Base-by-base conservation (phyloP, 2,888 invertebrate genomes). In the Macrosoma leucophasiata region DNA sequence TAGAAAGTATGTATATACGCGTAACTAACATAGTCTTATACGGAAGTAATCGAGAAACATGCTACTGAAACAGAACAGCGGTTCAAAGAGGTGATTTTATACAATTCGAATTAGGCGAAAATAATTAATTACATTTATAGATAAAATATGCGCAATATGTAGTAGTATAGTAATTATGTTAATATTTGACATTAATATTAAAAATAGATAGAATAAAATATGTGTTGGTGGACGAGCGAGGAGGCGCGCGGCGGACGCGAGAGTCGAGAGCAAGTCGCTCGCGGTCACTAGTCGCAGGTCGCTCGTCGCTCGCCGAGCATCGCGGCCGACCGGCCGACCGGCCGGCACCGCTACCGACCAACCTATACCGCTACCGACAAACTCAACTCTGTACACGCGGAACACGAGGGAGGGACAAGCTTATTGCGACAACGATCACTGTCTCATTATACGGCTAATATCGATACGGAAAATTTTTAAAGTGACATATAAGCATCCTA, bases 161-260 rank as follows among this genome's bases (percentile, higher is more conserved):
- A 77, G 70, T 81, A 77, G 71, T 79, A 77, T 74, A 69, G 73
- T 79, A 77, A 79, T 81, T 77, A 82, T 73, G 73, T 77, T 79
- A 79, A 79, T 81, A 81, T 82, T 78, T 81, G 81, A 82, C 79
- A 78, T 81, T 81, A 79, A 76, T 82, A 81, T 82, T 84, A 79
- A 82, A 81, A 82, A 81, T 82, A 74, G 76, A 77, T 74, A 77
- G 81, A 84, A 78, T 81, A 78, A 81, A 82, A 79, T 78, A 81
- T 82, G 77, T 79, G 76, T 70, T 64, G 69, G 78, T 78, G 74
- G 76, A 74, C 74, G 78, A 75, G 79, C 76, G 78, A 69, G 67
- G 68, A 65, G 70, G 73, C 68, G 72, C 67, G 66, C 62, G 58
- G 64, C 58, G 59, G 55, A 52, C 50, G 56, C 53, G 49, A 48